Base-by-base conservation (phyloP, 2,113 vertebrate genomes). In the Amphiprion ocellaris region DNA sequence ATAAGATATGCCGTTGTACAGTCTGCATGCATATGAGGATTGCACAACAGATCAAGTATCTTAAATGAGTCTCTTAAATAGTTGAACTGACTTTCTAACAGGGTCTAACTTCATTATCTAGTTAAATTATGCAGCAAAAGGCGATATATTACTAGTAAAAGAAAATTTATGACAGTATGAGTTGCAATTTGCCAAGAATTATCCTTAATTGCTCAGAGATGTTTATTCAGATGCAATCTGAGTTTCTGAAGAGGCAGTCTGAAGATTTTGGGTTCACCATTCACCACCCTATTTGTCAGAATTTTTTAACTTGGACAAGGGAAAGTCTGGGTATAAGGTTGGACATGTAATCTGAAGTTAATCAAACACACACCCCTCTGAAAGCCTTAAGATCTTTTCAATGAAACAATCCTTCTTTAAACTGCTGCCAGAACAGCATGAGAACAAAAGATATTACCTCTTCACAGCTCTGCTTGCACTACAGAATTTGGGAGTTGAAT, bases 371-470 rank as follows among this genome's bases (percentile, higher is more conserved):
- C 5, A 21, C 23, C 33, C 11, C 4, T 59, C 26, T 23, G 47
- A 52, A 61, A 61, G 24, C 15, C 12, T 17, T 19, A 61, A 62
- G 46, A 44, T 47, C 10, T 66, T 39, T 39, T 49, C 14, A 59
- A 66, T 26, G 41, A 67, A 60, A 63, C 15, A 24, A 46, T 26
- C 62, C 23, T 19, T 16, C 2, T 54, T 41, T 52, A 52, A n/a
- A 28, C 33, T 59, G 37, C 63, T 59, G 24, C 33, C 24, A 79
- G 39, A 63, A 47, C 33, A 23, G 23, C 64, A 68, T 26, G 17
- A 49, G 55, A 56, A 54, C 2, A 24, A 68, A 52, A 55, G 21
- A 49, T 3, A 24, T 50, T 26, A 8, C 30, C 15, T 54, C 19
- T 63, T 44, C 8, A 39, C 19, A n/a, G n/a, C 21, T n/a, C 10